These are phyloP conservation scores for Cettia cetti DNA, from an alignment of 2,113 vertebrate species.

Conservation along the genomic window DNA sequence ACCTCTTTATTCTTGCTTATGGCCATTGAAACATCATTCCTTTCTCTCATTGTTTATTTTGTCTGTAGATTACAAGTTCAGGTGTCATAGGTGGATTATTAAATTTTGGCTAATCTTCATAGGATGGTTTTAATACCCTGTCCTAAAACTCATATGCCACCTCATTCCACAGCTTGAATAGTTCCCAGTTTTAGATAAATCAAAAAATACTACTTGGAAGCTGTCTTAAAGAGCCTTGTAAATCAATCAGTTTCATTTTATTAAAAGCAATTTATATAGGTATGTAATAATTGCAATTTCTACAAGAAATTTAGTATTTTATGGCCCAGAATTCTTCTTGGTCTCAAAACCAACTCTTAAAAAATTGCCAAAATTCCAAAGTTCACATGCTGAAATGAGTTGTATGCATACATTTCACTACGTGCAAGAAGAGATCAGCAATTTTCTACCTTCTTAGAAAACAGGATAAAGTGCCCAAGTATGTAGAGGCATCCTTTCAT, in stretches of 20 bases:
- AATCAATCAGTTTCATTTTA: not conserved
- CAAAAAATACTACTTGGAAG: not conserved
- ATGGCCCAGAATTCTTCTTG: not conserved
- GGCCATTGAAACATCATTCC: not conserved
- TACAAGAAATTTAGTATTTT: not conserved
- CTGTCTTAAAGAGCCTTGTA: not conserved
- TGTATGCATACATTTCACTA: not conserved
- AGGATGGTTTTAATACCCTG: not conserved
- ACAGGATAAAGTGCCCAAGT: not conserved
- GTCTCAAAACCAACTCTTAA: not conserved
- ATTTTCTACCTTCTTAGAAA: not conserved
- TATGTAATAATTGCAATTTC: not conserved
- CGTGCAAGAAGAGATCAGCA: not conserved
- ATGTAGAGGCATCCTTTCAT: not conserved
- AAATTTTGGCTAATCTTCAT: not conserved
- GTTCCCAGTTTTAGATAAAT: not conserved
- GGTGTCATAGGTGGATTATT: not conserved
- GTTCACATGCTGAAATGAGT: not conserved
- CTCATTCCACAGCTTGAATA: not conserved
- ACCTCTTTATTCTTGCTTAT: not conserved
- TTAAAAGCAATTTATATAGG: not conserved
- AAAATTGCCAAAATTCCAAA: not conserved
- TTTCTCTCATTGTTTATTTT: not conserved
- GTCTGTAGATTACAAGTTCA: not conserved
- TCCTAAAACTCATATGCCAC: not conserved